Conservation (phyloP, 2,113 vertebrate genomes). For the Odocoileus hemionus region DNA sequence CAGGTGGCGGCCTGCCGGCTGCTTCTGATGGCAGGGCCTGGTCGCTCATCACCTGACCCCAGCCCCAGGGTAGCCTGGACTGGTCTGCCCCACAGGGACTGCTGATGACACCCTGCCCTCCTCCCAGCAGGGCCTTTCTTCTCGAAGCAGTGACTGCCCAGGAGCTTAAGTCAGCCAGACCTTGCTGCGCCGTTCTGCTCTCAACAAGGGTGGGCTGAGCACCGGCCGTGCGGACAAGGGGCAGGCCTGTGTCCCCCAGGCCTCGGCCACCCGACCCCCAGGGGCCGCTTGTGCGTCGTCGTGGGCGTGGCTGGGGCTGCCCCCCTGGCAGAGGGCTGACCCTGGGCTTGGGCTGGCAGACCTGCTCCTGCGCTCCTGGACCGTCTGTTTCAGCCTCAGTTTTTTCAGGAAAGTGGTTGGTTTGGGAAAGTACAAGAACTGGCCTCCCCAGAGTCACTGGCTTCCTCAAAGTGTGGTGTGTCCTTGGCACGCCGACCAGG, state of each 20-base stretch:
- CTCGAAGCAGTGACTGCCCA: background rate
- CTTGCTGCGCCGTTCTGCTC: rapidly evolving
- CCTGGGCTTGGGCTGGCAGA: background rate
- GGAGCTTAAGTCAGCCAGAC: too few relatives aligned
- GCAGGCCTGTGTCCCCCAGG: background rate
- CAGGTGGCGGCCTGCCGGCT: rapidly evolving
- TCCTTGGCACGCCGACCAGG: rapidly evolving
- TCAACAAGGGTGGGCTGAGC: background rate
- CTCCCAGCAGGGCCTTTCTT: background rate
- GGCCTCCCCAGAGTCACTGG: background rate
- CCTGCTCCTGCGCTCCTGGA: background rate
- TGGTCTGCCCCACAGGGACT: background rate
- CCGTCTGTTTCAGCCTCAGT: rapidly evolving
- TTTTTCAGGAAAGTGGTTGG: background rate
- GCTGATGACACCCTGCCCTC: too few relatives aligned
- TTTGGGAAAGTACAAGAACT: background rate
- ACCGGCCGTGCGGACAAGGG: rapidly evolving
- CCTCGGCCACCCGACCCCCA: background rate
- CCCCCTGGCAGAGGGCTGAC: rapidly evolving
- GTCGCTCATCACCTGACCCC: rapidly evolving
- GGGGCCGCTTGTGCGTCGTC: rapidly evolving
- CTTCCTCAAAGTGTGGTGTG: background rate
- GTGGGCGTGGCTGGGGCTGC: background rate
- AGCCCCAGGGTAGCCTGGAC: background rate
- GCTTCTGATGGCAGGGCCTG: background rate